Base-by-base conservation (phyloP, 2,797 vertebrate genomes). In the Gallinago solitaria region DNA sequence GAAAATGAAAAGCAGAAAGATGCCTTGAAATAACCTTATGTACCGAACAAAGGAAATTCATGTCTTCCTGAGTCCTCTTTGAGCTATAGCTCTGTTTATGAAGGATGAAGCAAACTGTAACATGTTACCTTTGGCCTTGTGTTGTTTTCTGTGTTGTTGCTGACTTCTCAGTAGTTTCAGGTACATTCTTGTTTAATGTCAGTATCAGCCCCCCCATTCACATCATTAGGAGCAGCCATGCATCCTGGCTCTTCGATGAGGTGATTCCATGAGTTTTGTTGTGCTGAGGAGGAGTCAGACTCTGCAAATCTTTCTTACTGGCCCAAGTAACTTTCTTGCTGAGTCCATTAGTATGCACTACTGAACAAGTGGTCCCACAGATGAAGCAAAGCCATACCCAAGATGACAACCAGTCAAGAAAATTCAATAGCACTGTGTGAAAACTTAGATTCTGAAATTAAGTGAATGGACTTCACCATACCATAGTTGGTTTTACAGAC, bases 41-140 rank as follows among this genome's bases (percentile, higher is more conserved):
- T 87, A 30, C 60, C 68, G 12, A 83, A 75, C 4, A 5, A 60
- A 48, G 43, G 15, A 77, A 67, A 73, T 83, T 27, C 75, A 67
- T 48, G 19, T 59, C 35, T 78, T 87, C 25, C 53, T 13, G 47
- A 76, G 61, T 35, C 30, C 10, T 51, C 35, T 84, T 73, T 81
- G 84, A 86, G 59, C 30, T 57, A n/a, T 9, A 78, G 32, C 54
- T 50, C 37, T 93, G 69, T 92, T 97, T 95, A 94, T 81, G 88
- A 91, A 93, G 59, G 81, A 85, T 60, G 87, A 83, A 80, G 80
- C 86, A 94, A 93, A 67, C 41, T 5, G 2, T 71, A 83, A 78
- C 50, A 48, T 7, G 9, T 67, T 90, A 39, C 16, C 18, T 89
- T 74, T 71, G 39, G 20, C 47, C 23, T 56, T 50, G 23, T 25